Base-by-base conservation (phyloP, 2,113 vertebrate species). In the Gasterosteus aculeatus region DNA sequence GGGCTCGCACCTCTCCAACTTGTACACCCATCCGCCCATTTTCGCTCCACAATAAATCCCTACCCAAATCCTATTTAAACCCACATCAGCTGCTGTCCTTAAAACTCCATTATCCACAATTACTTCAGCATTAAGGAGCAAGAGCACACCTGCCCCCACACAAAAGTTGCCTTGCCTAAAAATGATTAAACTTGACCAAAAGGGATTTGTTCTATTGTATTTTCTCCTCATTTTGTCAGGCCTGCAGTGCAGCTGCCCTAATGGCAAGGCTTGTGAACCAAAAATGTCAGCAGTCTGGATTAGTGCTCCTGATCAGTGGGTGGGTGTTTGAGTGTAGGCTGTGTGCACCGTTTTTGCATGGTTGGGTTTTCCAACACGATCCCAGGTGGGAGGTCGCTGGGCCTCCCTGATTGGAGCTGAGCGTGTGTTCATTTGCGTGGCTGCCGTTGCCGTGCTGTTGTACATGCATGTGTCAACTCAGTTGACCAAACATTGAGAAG, bases 81-180 rank as follows among this genome's bases (percentile, higher is more conserved):
- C 89, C 39, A 70, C 91, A 90, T 91, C 87, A 89, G 87, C 90
- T 90, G 92, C 91, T 90, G 89, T 91, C 92, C 91, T 93, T 93
- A 92, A 91, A 94, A 93, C 87, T 91, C 92, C 92, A 94, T 94
- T 94, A 94, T 93, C 92, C 87, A 92, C 92, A 93, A 93, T 94
- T 93, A 93, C 89, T 92, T 82, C 86, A 92, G 87, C 91, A 91
- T 90, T 88, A 91, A 86, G 85, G 86, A 87, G 77, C 67, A 42
- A 16, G 81, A 69, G 81, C 84, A 92, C 92, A 93, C 92, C 91
- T 92, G 90, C 86, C 89, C 85, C 85, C 69, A 84, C 79, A 86
- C 87, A 85, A 87, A 89, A 91, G 85, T 82, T 65, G 81, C 76
- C 74, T 84, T 61, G 38, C 69, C 81, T 85, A 87, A 84, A 90